A percentile compares a stretch with the other conserved stretches of the same genome.
Conservation (phyloP, 2,888 invertebrate genomes). For the Drosophila recens region DNA sequence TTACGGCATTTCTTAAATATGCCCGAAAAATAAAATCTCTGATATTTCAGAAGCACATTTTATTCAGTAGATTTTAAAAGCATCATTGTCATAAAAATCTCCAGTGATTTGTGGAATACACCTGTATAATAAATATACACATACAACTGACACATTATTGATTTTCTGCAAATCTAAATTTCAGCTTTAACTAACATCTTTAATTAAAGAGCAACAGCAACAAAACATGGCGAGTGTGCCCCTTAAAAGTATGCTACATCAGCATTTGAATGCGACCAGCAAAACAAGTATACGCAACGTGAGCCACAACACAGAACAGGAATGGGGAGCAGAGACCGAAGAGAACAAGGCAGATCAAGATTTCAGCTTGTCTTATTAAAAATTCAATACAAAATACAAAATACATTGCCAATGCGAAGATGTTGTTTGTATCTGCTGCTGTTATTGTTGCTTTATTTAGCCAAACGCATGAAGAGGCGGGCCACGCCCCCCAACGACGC, state of each 20-base stretch:
- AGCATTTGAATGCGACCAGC: conserved; percentile 23
- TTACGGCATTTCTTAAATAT: no score
- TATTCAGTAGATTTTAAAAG: no score
- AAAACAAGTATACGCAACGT: conserved; percentile 47
- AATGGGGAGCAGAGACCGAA: neutral
- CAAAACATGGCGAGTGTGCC: neutral
- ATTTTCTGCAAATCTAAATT: neutral
- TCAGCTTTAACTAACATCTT: neutral
- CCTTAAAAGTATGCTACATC: conserved; percentile 28
- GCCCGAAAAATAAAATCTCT: no score
- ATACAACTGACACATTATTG: neutral
- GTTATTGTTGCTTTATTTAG: conserved; percentile 22
- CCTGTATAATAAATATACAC: neutral
- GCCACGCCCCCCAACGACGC: conserved; percentile 35
- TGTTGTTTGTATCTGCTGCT: conserved; percentile 17
- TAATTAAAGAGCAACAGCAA: conserved; percentile 17
- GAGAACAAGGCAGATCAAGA: conserved; percentile 27
- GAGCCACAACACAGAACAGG: neutral
- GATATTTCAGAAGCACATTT: no score
- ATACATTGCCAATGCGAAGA: conserved; percentile 61
- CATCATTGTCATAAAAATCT: neutral
- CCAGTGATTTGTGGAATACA: neutral
- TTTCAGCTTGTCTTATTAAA: conserved; percentile 68
- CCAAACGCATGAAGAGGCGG: neutral
- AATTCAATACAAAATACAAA: conserved; percentile 75